Evolutionary conservation across 2,888 invertebrate species (phyloP).

Genomic region (Pseudococcus longispinus): DNA sequence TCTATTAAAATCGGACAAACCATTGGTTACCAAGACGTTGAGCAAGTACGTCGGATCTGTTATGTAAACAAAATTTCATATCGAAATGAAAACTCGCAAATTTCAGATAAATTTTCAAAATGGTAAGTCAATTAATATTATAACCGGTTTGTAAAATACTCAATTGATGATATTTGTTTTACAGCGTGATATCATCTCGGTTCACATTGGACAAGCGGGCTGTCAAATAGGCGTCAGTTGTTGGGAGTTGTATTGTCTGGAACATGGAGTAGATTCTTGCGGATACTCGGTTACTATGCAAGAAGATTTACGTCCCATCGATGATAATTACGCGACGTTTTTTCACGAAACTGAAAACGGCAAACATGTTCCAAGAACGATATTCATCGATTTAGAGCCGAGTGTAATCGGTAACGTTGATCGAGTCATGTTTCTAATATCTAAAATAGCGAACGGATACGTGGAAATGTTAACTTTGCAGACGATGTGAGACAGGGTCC

Average conservation of each 20-base stretch:
- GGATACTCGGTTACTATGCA: slow-evolving; percentile 42
- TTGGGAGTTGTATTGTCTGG: slow-evolving; percentile 52
- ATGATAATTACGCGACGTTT: slow-evolving; percentile 52
- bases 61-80: slow-evolving; percentile 29
- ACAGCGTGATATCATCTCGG: slow-evolving; percentile 52
- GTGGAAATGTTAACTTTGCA: not conserved
- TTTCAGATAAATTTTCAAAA: slow-evolving; percentile 36
- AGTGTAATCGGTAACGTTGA: slow-evolving; percentile 46
- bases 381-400: slow-evolving; percentile 50
- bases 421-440: not conserved
- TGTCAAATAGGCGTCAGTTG: slow-evolving; percentile 51
- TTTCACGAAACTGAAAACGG: slow-evolving; percentile 52
- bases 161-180: not conserved
- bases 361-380: slow-evolving; percentile 48
- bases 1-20: not conserved
- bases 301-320: slow-evolving; percentile 29
- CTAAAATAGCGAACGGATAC: not conserved
- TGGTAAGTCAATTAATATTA: slow-evolving; percentile 18
- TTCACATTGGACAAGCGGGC: slow-evolving; percentile 50
- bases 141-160: not conserved
- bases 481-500: slow-evolving; percentile 50
- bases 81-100: slow-evolving; percentile 27
- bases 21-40: not conserved
- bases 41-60: not conserved
- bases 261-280: slow-evolving; percentile 46